Conservation (phyloP, 2,888 invertebrate species). For the Terebella lapidaria region DNA sequence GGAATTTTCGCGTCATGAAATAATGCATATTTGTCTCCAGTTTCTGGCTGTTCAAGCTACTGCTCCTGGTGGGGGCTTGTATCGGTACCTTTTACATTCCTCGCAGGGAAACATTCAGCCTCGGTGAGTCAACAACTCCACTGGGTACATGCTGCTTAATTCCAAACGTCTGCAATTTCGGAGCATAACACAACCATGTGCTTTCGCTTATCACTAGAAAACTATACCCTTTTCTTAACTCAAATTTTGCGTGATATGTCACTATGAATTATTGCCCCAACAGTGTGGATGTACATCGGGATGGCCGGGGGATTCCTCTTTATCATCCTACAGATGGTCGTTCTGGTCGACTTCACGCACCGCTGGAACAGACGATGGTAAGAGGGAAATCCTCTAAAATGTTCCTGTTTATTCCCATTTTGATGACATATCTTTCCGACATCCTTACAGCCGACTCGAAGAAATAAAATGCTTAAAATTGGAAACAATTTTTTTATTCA, state of each 20-base stretch:
- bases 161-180: too few species aligned
- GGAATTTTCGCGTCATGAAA: too few species aligned
- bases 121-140: conserved; percentile 42
- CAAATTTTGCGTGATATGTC: not conserved
- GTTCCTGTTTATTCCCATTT: too few species aligned
- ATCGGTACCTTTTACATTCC: conserved; percentile 52
- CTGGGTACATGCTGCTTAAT: too few species aligned
- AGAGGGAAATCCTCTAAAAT: conserved; percentile 11
- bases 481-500: not conserved
- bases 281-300: conserved; percentile 56
- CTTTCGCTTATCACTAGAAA: not conserved
- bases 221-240: not conserved
- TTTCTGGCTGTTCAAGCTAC: conserved; percentile 49
- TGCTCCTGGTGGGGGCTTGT: conserved; percentile 48
- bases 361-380: conserved; percentile 54
- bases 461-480: not conserved
- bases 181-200: not conserved
- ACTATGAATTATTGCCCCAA: conserved; percentile 9
- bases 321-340: conserved; percentile 53
- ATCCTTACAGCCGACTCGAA: not conserved
- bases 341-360: conserved; percentile 55
- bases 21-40: too few species aligned
- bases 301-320: conserved; percentile 54
- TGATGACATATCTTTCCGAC: not conserved
- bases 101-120: conserved; percentile 35